Evolutionary conservation across 2,113 vertebrate species (phyloP), one percentile per base, ranked within the genome.

Genomic region (Ranitomeya variabilis): DNA sequence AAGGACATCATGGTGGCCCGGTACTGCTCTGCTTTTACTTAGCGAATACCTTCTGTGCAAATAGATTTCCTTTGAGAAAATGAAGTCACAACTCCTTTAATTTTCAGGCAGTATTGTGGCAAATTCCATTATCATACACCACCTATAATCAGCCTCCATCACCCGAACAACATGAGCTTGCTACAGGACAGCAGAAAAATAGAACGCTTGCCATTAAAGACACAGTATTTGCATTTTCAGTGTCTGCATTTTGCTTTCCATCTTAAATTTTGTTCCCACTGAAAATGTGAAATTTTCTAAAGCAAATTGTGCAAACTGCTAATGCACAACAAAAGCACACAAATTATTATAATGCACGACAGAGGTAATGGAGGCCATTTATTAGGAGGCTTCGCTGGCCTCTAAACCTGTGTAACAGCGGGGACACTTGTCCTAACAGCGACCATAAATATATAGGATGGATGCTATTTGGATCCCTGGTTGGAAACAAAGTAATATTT

Each of bases 401-500:
- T 54, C 19, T 9, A 76, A 60, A 62, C 16, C 10, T 31, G 69
- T 21, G 31, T 55, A 62, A 14, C 55, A 86, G 26, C 23, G 51
- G 84, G 69, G 16, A n/a, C 26, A 62, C 26, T 13, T 62, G 82
- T 23, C 83, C 69, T 76, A 69, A 71, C 67, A 37, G 52, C 31
- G 1, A 55, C 54, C 11, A 67, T 31, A 76, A 62, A 60, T 19
- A 37, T 19, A 86, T n/a, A 57, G 54, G 18, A 60, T 26, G 21
- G 54, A 6, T 57, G 84, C 71, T 0, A 76, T 77, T n/a, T 74
- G 86, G 4, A 52, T 31, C 55, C 54, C 86, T 31, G 26, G 66
- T 51, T 13, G 59, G 26, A 60, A 18, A 71, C 51, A 51, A 78
- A 23, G 78, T 73, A 81, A 19, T 3, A 80, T 87, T 87, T 73